These are phyloP conservation scores for Thamnophis elegans DNA, from an alignment of 2,797 vertebrate genomes.

Conservation along the genomic window DNA sequence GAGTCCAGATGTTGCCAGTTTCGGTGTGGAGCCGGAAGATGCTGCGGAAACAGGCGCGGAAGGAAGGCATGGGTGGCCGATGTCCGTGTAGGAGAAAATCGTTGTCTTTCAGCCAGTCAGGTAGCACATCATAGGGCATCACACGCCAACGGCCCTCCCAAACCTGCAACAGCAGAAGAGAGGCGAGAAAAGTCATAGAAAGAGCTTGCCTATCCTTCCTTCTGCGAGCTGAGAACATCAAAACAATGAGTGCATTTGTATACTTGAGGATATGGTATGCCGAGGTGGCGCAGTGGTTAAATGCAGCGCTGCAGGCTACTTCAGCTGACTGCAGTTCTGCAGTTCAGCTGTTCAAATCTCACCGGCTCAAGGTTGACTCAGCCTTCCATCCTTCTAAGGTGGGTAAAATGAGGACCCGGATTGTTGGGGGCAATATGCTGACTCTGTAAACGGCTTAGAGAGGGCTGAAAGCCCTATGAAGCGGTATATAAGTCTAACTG, in stretches of 20 bases:
- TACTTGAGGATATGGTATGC: background rate
- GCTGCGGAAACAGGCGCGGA: conserved; percentile 50
- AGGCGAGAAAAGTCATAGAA: background rate
- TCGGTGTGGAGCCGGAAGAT: conserved; percentile 52
- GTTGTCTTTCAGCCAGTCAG: conserved; percentile 51
- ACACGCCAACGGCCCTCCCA: conserved; percentile 48
- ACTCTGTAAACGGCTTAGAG: no score
- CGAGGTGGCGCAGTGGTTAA: no score
- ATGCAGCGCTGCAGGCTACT: no score
- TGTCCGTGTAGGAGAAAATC: conserved; percentile 51
- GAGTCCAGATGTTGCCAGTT: conserved; percentile 56
- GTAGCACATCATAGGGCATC: conserved; percentile 36
- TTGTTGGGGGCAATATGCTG: no score
- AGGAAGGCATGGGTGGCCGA: conserved; percentile 48
- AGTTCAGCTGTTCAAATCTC: no score
- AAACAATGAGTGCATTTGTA: background rate
- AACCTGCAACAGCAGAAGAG: conserved; percentile 13
- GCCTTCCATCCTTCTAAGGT: no score
- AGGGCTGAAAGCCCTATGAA: no score
- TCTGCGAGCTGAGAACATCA: background rate
- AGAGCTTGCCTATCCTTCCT: background rate
- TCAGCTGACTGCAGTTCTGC: no score
- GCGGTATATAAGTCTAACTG: no score
- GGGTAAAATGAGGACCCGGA: no score
- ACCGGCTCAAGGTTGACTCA: no score